Conservation (phyloP, 1,140 invertebrate species). For the Nasonia giraulti region DNA sequence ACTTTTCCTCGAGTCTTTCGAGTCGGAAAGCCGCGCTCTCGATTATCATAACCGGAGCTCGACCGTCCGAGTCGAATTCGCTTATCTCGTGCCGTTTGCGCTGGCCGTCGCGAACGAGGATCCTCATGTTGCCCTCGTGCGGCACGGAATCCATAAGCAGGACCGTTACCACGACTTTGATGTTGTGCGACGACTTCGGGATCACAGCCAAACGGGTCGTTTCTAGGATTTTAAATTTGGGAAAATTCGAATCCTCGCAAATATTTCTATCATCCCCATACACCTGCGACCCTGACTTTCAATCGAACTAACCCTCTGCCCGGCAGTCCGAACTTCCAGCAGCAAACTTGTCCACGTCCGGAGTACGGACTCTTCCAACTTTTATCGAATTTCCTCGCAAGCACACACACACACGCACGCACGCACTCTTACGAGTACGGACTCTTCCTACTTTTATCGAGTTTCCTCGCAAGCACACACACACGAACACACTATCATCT, state of each 20-base stretch:
- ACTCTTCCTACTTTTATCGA: conserved; percentile 22
- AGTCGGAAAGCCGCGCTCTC: conserved; percentile 76
- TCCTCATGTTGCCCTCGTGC: conserved; percentile 58
- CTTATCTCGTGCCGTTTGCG: conserved; percentile 64
- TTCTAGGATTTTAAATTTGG: conserved; percentile 65
- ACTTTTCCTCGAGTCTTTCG: conserved; percentile 69
- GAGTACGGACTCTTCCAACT: conserved; percentile 9
- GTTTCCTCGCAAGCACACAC: not conserved
- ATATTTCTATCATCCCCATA: not conserved
- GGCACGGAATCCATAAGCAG: conserved; percentile 49
- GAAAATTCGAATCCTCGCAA: too few relatives aligned
- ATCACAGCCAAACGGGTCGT: conserved; percentile 74
- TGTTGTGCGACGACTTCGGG: conserved; percentile 68
- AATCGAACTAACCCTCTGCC: not conserved
- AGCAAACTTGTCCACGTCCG: not conserved
- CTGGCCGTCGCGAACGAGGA: conserved; percentile 63
- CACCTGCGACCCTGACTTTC: not conserved
- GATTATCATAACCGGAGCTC: conserved; percentile 64
- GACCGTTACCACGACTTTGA: conserved; percentile 68
- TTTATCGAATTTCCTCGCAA: not conserved
- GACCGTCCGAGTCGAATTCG: conserved; percentile 59
- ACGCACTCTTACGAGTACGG: not conserved
- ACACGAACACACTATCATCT: not conserved
- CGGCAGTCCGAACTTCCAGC: not conserved
- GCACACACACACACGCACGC: not conserved